A percentile compares a stretch with the other conserved stretches of the same genome.
Evolutionary conservation across 2,797 vertebrate genomes (phyloP).

Genomic region (Valencia hispanica): DNA sequence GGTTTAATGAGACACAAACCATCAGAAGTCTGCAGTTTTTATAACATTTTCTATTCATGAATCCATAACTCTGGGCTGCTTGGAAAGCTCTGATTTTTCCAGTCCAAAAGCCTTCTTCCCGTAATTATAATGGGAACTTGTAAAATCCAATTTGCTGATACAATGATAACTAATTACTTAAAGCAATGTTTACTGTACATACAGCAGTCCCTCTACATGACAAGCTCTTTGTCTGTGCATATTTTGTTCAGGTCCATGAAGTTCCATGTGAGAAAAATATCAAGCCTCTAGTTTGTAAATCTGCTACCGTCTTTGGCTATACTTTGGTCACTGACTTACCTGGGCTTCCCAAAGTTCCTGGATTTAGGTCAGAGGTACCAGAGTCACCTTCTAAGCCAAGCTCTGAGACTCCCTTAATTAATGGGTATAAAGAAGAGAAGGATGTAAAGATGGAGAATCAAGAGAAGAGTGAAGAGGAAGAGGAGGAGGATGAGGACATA

Average conservation of each 20-base stretch:
- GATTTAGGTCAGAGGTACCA: slow-evolving; percentile 28
- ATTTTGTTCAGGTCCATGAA: slow-evolving; percentile 76
- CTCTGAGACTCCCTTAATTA: slow-evolving; percentile 29
- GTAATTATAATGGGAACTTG: background rate
- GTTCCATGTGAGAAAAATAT: slow-evolving; percentile 45
- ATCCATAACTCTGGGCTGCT: background rate
- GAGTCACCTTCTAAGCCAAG: slow-evolving; percentile 19
- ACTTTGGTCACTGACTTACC: slow-evolving; percentile 70
- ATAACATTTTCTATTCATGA: background rate
- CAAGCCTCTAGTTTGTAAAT: slow-evolving; percentile 59
- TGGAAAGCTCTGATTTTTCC: background rate
- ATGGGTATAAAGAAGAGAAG: slow-evolving; percentile 38
- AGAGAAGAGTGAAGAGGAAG: slow-evolving; percentile 60
- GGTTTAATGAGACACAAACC: background rate
- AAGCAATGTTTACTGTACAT: background rate
- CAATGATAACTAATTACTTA: background rate
- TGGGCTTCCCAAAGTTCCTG: slow-evolving; percentile 54
- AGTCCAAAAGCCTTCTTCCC: background rate
- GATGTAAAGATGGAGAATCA: slow-evolving; percentile 29
- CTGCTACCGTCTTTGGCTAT: slow-evolving; percentile 67
- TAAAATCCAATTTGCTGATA: background rate
- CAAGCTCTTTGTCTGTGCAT: slow-evolving; percentile 1
- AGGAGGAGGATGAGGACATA: slow-evolving; percentile 79
- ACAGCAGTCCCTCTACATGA: background rate
- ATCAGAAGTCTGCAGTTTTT: background rate